These are phyloP conservation scores for Phoebastria nigripes DNA, from an alignment of 2,797 vertebrate species.

Conservation along the genomic window DNA sequence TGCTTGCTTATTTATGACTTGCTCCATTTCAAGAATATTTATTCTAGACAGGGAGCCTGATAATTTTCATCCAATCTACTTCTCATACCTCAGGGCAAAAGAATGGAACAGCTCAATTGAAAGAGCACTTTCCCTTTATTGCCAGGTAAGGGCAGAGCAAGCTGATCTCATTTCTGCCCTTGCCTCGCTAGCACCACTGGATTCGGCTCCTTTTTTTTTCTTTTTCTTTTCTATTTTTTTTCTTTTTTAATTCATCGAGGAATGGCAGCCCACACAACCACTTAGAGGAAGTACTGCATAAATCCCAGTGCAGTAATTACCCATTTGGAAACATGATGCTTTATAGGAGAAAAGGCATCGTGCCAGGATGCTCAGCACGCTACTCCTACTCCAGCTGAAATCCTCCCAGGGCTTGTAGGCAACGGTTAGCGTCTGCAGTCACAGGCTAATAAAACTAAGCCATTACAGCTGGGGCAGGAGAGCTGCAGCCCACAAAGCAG, in stretches of 20 bases:
- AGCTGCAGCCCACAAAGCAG: background rate
- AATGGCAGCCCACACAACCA: slow-evolving; percentile 64
- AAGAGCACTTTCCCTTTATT: slow-evolving; percentile 81
- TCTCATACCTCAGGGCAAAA: slow-evolving; percentile 79
- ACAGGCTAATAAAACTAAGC: background rate
- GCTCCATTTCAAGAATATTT: slow-evolving; percentile 87
- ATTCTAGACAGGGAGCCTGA: slow-evolving; percentile 81
- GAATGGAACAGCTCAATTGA: slow-evolving; percentile 81
- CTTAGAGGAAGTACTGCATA: slow-evolving; percentile 63
- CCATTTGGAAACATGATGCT: slow-evolving; percentile 60
- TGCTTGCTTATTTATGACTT: slow-evolving; percentile 94
- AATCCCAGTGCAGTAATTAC: slow-evolving; percentile 66
- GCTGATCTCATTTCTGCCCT: slow-evolving; percentile 74
- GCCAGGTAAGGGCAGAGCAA: slow-evolving; percentile 76
- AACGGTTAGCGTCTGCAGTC: background rate
- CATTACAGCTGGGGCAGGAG: slow-evolving; percentile 16
- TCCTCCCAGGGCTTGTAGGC: slow-evolving; percentile 41
- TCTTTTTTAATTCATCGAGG: slow-evolving; percentile 30
- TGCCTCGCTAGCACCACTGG: slow-evolving; percentile 57
- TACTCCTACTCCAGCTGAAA: slow-evolving; percentile 48
- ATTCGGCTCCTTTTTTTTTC: background rate
- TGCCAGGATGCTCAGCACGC: slow-evolving; percentile 55
- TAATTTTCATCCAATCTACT: slow-evolving; percentile 84
- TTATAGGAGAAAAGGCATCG: slow-evolving; percentile 39
- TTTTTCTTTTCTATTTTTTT: background rate